Evolutionary conservation across 2,113 vertebrate genomes (phyloP).

Genomic region (Oceanodroma tethys): DNA sequence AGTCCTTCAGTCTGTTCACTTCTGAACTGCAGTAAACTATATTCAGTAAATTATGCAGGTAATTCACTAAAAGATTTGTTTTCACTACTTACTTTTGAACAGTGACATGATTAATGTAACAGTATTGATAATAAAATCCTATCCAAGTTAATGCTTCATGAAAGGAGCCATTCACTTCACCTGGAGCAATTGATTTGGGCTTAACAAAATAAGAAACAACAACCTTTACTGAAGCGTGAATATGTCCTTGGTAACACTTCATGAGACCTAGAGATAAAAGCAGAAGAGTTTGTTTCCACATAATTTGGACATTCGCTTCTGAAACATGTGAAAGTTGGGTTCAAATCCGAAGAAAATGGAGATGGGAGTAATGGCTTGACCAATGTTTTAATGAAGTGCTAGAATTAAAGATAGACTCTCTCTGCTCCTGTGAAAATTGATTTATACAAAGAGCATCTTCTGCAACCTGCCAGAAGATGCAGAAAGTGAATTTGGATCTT

Average conservation of each 20-base stretch:
- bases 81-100: background rate
- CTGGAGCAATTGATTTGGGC: background rate
- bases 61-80: background rate
- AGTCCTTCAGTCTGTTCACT: background rate
- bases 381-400: background rate
- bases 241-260: background rate
- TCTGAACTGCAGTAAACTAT: background rate
- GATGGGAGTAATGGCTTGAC: background rate
- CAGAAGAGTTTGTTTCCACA: background rate
- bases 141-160: background rate
- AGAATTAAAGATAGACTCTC: background rate
- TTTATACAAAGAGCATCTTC: background rate
- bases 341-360: background rate
- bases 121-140: background rate
- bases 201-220: background rate
- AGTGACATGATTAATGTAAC: background rate
- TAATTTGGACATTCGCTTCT: rapidly evolving
- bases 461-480: background rate
- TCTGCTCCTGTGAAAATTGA: background rate
- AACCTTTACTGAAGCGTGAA: background rate
- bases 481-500: background rate
- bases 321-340: background rate
- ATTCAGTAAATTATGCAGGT: background rate
- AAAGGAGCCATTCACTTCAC: background rate
- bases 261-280: background rate